Conservation (phyloP, 1,140 invertebrate genomes). For the Heliconius melpomene region DNA sequence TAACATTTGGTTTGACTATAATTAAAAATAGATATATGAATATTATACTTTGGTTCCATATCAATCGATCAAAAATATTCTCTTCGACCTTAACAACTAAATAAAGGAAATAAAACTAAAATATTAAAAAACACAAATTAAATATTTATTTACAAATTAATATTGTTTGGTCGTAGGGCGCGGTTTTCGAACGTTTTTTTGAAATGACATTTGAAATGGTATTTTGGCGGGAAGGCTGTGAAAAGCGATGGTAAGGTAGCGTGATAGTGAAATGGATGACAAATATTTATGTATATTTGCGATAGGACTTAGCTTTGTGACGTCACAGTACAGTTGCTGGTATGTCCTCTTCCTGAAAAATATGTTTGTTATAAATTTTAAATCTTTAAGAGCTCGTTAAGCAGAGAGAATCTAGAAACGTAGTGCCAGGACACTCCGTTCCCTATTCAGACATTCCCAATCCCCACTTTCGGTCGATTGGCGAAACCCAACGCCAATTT, state of each 20-base stretch:
- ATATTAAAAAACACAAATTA: constrained; percentile 43
- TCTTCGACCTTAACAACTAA: constrained; percentile 48
- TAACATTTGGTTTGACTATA: constrained; percentile 41
- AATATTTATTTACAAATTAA: constrained; percentile 59
- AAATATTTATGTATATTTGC: constrained; percentile 45
- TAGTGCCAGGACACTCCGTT: no score
- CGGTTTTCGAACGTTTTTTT: constrained; percentile 41
- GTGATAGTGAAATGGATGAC: constrained; percentile 61
- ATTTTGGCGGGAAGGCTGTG: constrained; percentile 50
- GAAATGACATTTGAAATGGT: constrained; percentile 43
- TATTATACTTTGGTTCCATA: constrained; percentile 60
- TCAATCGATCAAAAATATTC: constrained; percentile 60
- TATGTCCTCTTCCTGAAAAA: constrained; percentile 74
- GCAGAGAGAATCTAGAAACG: no score
- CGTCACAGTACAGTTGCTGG: constrained; percentile 73
- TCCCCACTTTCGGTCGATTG: no score
- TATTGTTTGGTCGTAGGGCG: constrained; percentile 53
- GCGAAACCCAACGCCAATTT: no score
- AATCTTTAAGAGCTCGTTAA: no score
- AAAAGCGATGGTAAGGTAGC: constrained; percentile 78
- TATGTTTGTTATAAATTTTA: not conserved
- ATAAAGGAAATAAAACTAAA: constrained; percentile 28
- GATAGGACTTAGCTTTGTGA: constrained; percentile 75
- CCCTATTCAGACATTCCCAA: no score
- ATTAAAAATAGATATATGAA: constrained; percentile 48